These are phyloP conservation scores for Glyphotaelius pellucidus DNA, from an alignment of 2,888 invertebrate species.

Conservation along the genomic window DNA sequence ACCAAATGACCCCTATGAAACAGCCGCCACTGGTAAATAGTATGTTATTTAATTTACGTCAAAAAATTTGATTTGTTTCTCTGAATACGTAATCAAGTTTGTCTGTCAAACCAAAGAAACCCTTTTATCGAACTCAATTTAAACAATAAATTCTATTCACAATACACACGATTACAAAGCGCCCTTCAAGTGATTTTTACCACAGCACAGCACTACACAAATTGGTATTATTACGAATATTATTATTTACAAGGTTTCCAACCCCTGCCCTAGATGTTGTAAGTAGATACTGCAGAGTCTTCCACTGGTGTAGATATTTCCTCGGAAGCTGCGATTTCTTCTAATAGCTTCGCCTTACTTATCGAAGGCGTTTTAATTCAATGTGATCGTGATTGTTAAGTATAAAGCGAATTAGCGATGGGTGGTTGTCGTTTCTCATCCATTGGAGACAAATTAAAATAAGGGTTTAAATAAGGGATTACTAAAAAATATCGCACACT, in stretches of 20 bases:
- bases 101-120: too few species aligned
- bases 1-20: too few species aligned
- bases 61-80: too few species aligned
- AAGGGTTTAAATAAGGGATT: background rate
- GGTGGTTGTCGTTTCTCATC: background rate
- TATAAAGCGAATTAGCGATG: background rate
- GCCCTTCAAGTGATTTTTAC: too few species aligned
- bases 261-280: background rate
- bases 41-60: too few species aligned
- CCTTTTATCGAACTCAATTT: too few species aligned
- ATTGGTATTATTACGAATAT: too few species aligned
- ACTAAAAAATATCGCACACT: background rate
- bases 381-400: background rate
- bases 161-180: too few species aligned
- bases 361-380: background rate
- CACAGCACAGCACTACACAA: too few species aligned
- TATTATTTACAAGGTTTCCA: background rate
- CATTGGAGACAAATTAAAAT: background rate
- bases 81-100: too few species aligned
- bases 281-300: background rate
- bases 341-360: background rate
- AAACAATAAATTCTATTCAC: too few species aligned
- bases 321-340: constrained; percentile 22
- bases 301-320: background rate
- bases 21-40: too few species aligned